A percentile compares a stretch with the other conserved stretches of the same genome.
phyloP scores from a whole-genome alignment of 2,797 vertebrate species.

The Pelodytes ibericus region DNA sequence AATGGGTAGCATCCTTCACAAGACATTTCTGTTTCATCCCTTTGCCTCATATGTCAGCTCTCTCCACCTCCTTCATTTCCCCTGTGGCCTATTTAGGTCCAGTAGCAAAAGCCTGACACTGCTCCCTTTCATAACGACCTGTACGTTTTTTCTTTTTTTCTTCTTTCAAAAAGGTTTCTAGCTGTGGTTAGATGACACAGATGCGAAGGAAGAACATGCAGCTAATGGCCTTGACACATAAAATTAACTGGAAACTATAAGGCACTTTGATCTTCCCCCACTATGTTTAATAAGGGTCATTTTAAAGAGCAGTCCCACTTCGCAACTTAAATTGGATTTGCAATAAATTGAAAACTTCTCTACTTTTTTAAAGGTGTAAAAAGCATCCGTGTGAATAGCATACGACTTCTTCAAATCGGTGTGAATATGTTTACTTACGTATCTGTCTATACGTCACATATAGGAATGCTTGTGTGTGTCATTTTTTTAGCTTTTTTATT shows the following conservation, averaged over 20 bases:
- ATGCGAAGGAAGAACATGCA: conserved; percentile 4
- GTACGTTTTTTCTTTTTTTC: conserved; percentile 4
- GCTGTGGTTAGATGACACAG: conserved; percentile 16
- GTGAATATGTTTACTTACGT: no score
- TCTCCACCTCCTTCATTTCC: conserved; percentile 43
- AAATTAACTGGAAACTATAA: conserved; percentile 36
- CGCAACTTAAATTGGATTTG: conserved; percentile 37
- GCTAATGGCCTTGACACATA: conserved; percentile 31
- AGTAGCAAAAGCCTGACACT: conserved; percentile 32
- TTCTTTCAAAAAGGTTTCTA: conserved; percentile 20
- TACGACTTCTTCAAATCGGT: no score
- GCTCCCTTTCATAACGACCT: conserved; percentile 34
- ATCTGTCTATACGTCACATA: no score
- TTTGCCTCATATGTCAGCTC: conserved; percentile 17
- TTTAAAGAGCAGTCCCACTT: conserved; percentile 18
- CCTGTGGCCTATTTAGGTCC: conserved; percentile 41
- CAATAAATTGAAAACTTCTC: conserved; percentile 11
- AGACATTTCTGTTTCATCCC: conserved; percentile 43
- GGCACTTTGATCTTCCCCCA: conserved; percentile 35
- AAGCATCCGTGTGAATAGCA: no score
- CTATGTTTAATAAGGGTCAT: conserved; percentile 49
- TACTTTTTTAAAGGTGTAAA: conserved; percentile 6
- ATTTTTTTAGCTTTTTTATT: no score
- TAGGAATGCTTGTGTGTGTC: no score
- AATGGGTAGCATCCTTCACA: conserved; percentile 45